Base-by-base conservation (phyloP, 2,113 vertebrate species). In the Sterna hirundo region DNA sequence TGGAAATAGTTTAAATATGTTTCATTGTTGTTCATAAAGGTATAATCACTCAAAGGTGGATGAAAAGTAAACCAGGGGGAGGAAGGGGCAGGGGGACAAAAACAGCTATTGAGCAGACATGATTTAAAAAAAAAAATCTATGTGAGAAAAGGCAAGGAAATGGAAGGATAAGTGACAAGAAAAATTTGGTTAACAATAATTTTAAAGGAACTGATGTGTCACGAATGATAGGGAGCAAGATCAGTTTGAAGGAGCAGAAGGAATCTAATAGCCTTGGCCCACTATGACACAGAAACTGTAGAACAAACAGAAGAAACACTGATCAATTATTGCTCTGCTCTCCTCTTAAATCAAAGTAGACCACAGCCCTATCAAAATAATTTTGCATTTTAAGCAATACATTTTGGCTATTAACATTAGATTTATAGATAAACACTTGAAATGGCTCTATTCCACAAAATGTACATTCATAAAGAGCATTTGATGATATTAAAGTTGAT, bases 121-220 rank as follows among this genome's bases (percentile, higher is more conserved):
- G 7, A 29, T 38, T 51, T 10, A 2, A 25, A 69, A 61, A 11
- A 23, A 18, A 68, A 60, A 58, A 54, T 29, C 13, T 17, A 12
- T n/a, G 23, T 22, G 7, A 84, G 54, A 64, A 84, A 54, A 82
- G 5, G 6, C 27, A 80, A 10, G 60, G 10, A 93, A 75, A 70
- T 10, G 5, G 30, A 80, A 4, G 25, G 0, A 16, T 13, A 51
- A 83, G 0, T 23, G 8, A 44, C 9, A 40, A 62, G 6, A 64
- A 76, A 83, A 51, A 55, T 0, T 25, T 60, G 9, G 47, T 58
- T 76, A 83, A 49, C 14, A 3, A 16, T n/a, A 36, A 26, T 34
- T 80, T 61, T 44, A 58, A 46, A 51, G 3, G 34, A 76, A 91
- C 4, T 2, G 0, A 15, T 69, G 13, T 34, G 21, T 42, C 49